These are phyloP conservation scores for Clarias pachynema DNA, from an alignment of 2,797 vertebrate species.

Conservation along the genomic window DNA sequence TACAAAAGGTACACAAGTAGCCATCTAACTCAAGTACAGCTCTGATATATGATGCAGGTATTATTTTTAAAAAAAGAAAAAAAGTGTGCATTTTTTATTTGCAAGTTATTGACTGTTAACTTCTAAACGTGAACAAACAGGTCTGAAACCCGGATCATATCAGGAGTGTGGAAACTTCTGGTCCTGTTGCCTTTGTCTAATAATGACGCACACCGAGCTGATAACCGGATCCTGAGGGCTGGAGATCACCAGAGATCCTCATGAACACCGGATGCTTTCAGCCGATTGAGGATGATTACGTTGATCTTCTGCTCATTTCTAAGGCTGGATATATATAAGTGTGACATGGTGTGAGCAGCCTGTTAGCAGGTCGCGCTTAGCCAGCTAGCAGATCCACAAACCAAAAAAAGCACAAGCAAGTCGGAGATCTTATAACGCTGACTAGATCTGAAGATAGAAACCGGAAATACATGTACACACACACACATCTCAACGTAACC, in stretches of 20 bases:
- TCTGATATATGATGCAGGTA: background rate
- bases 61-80: background rate
- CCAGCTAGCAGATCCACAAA: background rate
- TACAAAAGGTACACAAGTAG: constrained; percentile 18
- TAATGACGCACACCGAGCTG: constrained; percentile 52
- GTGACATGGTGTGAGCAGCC: background rate
- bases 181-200: constrained; percentile 44
- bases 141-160: background rate
- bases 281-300: background rate
- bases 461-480: background rate
- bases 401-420: background rate
- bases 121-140: background rate
- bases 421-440: constrained; percentile 5
- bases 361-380: background rate
- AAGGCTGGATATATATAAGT: background rate
- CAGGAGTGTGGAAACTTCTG: constrained; percentile 57
- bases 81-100: background rate
- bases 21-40: background rate
- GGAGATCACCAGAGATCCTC: background rate
- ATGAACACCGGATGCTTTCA: background rate
- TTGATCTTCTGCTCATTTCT: background rate
- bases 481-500: background rate
- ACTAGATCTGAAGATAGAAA: background rate
- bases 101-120: background rate
- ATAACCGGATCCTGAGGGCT: constrained; percentile 42